Conservation (phyloP, 1,140 invertebrate genomes). For the Cydia amplana region DNA sequence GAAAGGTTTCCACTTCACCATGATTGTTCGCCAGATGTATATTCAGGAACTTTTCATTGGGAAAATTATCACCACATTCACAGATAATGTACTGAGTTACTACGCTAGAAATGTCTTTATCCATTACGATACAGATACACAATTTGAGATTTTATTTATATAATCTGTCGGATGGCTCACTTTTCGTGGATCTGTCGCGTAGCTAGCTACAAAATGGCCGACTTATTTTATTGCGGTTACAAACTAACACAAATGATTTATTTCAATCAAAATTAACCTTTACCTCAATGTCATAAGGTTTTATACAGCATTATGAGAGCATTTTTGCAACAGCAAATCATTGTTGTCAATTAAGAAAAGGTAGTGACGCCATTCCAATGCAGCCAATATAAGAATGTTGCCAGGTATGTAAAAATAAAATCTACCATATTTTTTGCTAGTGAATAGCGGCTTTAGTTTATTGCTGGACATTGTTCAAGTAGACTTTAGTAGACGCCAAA, state of each 20-base stretch:
- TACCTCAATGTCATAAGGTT: neutral
- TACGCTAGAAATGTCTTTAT: conserved; percentile 6
- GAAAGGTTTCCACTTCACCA: neutral
- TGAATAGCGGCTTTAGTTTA: neutral
- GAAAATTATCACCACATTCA: conserved; percentile 31
- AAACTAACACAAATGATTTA: neutral
- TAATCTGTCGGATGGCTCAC: conserved; percentile 24
- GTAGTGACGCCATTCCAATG: conserved; percentile 5
- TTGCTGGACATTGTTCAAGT: neutral
- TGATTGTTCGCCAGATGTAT: conserved; percentile 9
- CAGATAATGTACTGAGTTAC: conserved; percentile 30
- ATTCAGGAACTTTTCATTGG: conserved; percentile 17
- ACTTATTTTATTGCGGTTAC: neutral
- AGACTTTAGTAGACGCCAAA: neutral
- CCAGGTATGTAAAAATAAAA: neutral
- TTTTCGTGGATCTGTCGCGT: conserved; percentile 30
- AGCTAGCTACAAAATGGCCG: conserved; percentile 24
- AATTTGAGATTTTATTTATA: conserved; percentile 28
- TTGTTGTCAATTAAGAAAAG: neutral
- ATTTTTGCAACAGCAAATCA: neutral
- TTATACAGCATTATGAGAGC: no score
- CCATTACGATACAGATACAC: conserved; percentile 27
- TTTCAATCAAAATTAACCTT: neutral
- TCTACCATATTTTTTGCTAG: neutral
- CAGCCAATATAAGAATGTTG: conserved; percentile 1